Evolutionary conservation across 2,888 invertebrate genomes (phyloP).

Genomic region (Agelastica alni): DNA sequence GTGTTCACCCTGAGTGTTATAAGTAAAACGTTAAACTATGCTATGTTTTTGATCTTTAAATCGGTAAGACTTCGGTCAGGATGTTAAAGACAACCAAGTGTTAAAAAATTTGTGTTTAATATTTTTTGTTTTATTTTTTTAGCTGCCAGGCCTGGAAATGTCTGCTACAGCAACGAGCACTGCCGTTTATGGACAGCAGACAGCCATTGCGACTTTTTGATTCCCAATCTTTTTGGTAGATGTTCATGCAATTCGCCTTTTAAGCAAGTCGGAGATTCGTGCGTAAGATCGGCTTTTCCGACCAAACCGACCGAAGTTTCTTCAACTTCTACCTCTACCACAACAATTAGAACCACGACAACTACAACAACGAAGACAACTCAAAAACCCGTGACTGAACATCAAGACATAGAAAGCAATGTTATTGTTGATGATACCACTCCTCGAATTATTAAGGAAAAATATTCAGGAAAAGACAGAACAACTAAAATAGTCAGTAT

Average conservation of each 20-base stretch:
- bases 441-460: conserved; percentile 3
- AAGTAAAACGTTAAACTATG: too few relatives aligned
- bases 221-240: conserved; percentile 86
- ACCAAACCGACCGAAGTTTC: conserved; percentile 43
- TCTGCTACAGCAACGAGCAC: conserved; percentile 88
- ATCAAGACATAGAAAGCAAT: conserved; percentile 33
- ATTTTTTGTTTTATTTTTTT: too few relatives aligned
- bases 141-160: conserved; percentile 85
- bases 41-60: too few relatives aligned
- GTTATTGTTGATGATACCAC: conserved; percentile 24
- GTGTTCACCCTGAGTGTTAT: too few relatives aligned
- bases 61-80: too few relatives aligned
- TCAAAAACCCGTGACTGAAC: conserved; percentile 5
- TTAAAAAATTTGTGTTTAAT: too few relatives aligned
- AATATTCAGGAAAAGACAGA: conserved; percentile 15
- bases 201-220: conserved; percentile 86
- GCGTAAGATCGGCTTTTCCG: conserved; percentile 60
- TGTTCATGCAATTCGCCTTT: conserved; percentile 78
- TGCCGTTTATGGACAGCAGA: conserved; percentile 82
- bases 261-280: conserved; percentile 68
- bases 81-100: too few relatives aligned
- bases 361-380: conserved; percentile 47
- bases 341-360: conserved; percentile 21
- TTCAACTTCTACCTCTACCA: conserved; percentile 41
- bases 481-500: conserved; percentile 19